Evolutionary conservation across 2,888 invertebrate species (phyloP).

Genomic region (Lepidochitona cinerea): DNA sequence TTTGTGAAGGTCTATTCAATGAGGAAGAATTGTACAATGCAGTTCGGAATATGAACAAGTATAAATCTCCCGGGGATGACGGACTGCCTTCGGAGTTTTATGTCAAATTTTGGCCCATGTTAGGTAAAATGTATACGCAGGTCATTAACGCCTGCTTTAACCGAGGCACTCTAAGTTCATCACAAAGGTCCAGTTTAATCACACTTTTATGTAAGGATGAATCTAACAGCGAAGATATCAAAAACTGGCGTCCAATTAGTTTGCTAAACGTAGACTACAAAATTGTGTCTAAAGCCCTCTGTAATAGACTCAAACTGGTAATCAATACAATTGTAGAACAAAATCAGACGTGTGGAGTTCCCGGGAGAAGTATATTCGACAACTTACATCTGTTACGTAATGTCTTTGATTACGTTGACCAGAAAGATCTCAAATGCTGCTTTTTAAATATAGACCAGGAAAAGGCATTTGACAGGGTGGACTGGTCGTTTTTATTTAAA

Average conservation of each 20-base stretch:
- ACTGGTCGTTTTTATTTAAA: slow-evolving; percentile 32
- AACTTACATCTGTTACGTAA: slow-evolving; percentile 34
- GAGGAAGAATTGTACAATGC: not conserved
- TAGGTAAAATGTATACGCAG: not conserved
- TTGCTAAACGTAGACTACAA: slow-evolving; percentile 39
- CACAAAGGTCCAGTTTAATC: slow-evolving; percentile 21
- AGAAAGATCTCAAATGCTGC: slow-evolving; percentile 27
- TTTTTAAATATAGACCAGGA: slow-evolving; percentile 40
- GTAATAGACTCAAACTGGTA: too few species aligned
- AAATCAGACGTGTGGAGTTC: slow-evolving; percentile 37
- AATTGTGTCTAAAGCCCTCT: slow-evolving; percentile 34
- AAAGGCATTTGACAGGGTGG: slow-evolving; percentile 42
- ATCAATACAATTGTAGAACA: slow-evolving; percentile 25
- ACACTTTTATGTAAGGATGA: slow-evolving; percentile 36
- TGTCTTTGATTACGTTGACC: slow-evolving; percentile 32
- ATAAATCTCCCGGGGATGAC: not conserved
- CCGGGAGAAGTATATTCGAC: slow-evolving; percentile 36
- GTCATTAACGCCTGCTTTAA: not conserved
- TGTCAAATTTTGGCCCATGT: not conserved
- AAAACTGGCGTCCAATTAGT: slow-evolving; percentile 41
- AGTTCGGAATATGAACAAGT: not conserved
- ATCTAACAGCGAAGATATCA: slow-evolving; percentile 22
- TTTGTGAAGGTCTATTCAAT: not conserved
- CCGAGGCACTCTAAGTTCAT: not conserved
- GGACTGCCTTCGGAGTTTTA: not conserved